These are phyloP conservation scores for Anoplolepis gracilipes DNA, from an alignment of 1,140 invertebrate genomes.

Conservation along the genomic window DNA sequence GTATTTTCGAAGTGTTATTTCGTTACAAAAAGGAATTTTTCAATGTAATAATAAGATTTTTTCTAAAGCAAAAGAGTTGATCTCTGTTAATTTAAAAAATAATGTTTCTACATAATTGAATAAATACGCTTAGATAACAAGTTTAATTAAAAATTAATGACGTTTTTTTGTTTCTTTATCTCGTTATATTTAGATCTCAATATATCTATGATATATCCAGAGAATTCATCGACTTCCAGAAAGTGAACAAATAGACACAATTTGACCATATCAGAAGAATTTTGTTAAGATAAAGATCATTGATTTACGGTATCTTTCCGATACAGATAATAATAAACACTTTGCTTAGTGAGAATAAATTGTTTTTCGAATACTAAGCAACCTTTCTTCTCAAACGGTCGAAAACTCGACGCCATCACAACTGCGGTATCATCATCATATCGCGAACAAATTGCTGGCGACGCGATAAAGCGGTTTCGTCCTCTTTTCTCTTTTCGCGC, in stretches of 20 bases:
- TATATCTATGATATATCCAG: not conserved
- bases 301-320: too few species aligned
- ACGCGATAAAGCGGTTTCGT: conserved; percentile 56
- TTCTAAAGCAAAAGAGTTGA: not conserved
- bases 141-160: not conserved
- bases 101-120: not conserved
- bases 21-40: not conserved
- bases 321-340: not conserved
- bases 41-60: not conserved
- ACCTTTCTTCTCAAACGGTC: not conserved
- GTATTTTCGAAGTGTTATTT: not conserved
- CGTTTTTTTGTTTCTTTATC: not conserved
- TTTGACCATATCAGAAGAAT: too few species aligned
- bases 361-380: not conserved
- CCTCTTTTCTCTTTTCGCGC: not conserved
- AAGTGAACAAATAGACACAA: too few species aligned
- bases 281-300: too few species aligned
- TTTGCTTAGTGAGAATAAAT: not conserved
- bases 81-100: not conserved
- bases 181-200: not conserved
- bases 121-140: not conserved
- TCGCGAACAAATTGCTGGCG: conserved; percentile 63
- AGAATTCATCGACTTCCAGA: not conserved
- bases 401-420: conserved; percentile 61
- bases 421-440: conserved; percentile 49